Evolutionary conservation across 2,113 vertebrate genomes (phyloP), one percentile per base, ranked within the genome.

Genomic region (Chaetorhynchus papuensis): DNA sequence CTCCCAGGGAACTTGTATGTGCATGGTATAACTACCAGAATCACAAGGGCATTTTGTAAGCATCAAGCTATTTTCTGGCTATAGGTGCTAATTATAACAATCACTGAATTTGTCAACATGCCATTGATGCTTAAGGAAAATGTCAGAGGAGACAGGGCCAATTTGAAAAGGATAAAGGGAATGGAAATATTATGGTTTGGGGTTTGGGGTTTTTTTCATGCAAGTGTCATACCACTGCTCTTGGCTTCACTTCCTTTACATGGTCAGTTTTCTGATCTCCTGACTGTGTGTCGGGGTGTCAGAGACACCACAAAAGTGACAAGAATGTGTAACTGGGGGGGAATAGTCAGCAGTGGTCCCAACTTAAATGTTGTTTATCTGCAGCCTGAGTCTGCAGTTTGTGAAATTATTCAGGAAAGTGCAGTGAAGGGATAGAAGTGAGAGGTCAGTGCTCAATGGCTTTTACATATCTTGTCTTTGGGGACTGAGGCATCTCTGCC

Each of bases 131-230:
- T 89, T 80, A 69, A 92, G 53, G 42, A 27, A 93, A 88, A 77
- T 59, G 27, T 84, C 64, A 96, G 35, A 45, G 41, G 41, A 93
- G 49, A 84, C 20, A 27, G 23, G 66, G 50, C 39, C 79, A 87
- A 60, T 83, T 47, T 83, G 39, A 79, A 94, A 95, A 94, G 54
- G 82, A 84, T 35, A 93, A 91, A 86, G 33, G 54, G 68, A 88
- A 88, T 21, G 13, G 33, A 87, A 90, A 90, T 78, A 44, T 52
- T 93, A 66, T 52, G 30, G 37, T 92, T 80, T 79, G 24, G 37
- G 52, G 22, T n/a, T 65, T 70, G 7, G 21, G 2, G 1, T 30
- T 78, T 71, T 89, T 72, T 63, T 35, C 54, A 89, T n/a, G 39
- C 8, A 44, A 72, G n/a, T 50, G 50, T 90, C 45, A 72, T 35